These are phyloP conservation scores for Lucilia cuprina DNA, from an alignment of 1,140 invertebrate genomes.

Conservation along the genomic window DNA sequence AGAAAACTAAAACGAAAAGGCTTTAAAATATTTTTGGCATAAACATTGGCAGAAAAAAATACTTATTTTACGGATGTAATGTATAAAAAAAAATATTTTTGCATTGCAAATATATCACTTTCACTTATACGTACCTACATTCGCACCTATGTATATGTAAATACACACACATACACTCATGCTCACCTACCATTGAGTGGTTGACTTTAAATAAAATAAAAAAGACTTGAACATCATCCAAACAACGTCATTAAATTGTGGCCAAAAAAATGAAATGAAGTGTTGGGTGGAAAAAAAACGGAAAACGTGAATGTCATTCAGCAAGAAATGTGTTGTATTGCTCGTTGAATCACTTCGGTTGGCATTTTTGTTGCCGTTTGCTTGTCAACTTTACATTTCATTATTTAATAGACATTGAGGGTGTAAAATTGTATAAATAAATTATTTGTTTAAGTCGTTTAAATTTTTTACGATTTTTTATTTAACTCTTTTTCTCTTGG, in stretches of 20 bases:
- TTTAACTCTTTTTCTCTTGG: background rate
- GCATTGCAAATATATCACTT: conserved; percentile 2
- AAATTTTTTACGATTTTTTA: background rate
- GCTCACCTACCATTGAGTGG: background rate
- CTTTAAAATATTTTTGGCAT: background rate
- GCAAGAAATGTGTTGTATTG: background rate
- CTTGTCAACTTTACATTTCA: no score
- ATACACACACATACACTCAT: no score
- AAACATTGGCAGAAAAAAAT: background rate
- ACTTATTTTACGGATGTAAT: background rate
- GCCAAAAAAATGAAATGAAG: background rate
- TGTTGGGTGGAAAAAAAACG: background rate
- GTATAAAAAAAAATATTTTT: background rate
- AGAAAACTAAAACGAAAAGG: background rate
- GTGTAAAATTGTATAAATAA: conserved; percentile 11
- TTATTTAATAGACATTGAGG: background rate
- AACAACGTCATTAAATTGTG: conserved; percentile 11
- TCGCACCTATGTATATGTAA: background rate
- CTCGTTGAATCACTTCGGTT: background rate
- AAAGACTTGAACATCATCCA: background rate
- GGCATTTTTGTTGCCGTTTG: background rate
- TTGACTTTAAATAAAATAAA: background rate
- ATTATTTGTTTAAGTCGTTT: background rate
- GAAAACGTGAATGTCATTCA: background rate
- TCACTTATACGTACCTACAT: background rate